A percentile compares a stretch with the other conserved stretches of the same genome.
Evolutionary conservation across 1,140 invertebrate genomes (phyloP).

Genomic region (Varroa destructor): DNA sequence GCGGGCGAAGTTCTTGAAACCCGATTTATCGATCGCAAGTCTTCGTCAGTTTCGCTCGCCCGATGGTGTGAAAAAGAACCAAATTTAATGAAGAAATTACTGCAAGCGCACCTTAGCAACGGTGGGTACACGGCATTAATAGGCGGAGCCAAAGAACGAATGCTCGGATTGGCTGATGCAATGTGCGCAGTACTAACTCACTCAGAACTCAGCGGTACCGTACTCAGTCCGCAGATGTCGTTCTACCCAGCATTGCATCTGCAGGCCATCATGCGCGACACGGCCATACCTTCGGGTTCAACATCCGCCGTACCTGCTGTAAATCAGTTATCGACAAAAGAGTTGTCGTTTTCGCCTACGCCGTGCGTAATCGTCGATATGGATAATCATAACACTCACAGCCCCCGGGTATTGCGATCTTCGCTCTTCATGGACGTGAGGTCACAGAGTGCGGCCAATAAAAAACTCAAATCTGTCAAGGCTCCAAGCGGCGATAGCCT

Average conservation of each 20-base stretch:
- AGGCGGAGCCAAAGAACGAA: neutral
- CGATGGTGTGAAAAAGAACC: slow-evolving; percentile 24
- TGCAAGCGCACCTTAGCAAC: slow-evolving; percentile 13
- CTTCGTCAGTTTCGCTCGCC: slow-evolving; percentile 16
- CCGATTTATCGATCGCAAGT: slow-evolving; percentile 22
- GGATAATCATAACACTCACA: neutral
- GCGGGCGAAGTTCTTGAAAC: slow-evolving; percentile 21
- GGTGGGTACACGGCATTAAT: slow-evolving; percentile 19
- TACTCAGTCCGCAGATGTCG: slow-evolving; percentile 6
- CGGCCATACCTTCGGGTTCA: neutral
- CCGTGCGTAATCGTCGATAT: slow-evolving; percentile 16
- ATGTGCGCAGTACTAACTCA: slow-evolving; percentile 23
- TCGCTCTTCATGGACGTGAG: slow-evolving; percentile 5
- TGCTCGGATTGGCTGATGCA: slow-evolving; percentile 9
- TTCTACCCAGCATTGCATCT: slow-evolving; percentile 15
- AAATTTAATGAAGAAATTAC: slow-evolving; percentile 23
- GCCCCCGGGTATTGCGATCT: slow-evolving; percentile 13
- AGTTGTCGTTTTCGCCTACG: slow-evolving; percentile 22
- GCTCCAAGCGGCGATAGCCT: slow-evolving; percentile 8
- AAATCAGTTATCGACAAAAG: slow-evolving; percentile 14
- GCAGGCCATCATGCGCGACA: slow-evolving; percentile 13
- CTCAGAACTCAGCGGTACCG: slow-evolving; percentile 7
- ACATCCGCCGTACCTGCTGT: neutral
- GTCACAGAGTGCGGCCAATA: neutral
- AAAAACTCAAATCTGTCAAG: slow-evolving; percentile 18